Evolutionary conservation across 2,797 vertebrate genomes (phyloP).

Genomic region (Sebastiscus tertius): DNA sequence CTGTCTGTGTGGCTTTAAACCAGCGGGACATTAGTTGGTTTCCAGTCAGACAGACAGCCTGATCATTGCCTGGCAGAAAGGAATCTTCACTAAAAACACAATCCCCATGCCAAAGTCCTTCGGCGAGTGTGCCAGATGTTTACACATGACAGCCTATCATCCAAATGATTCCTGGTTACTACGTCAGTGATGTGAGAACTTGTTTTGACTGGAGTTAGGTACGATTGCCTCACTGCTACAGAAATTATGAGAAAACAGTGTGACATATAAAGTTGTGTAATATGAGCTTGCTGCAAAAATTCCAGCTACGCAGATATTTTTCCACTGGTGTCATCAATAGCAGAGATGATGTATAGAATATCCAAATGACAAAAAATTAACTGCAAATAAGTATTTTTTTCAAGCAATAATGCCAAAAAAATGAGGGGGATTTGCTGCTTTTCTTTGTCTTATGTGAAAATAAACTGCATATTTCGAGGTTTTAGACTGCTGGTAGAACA

Average conservation of each 20-base stretch:
- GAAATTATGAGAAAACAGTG: background rate
- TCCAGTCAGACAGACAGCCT: background rate
- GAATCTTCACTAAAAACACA: conserved; percentile 46
- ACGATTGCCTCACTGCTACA: background rate
- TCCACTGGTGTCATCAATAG: background rate
- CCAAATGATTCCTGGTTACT: background rate
- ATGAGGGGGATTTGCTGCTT: background rate
- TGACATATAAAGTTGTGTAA: background rate
- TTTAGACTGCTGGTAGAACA: background rate
- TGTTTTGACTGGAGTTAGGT: conserved; percentile 8
- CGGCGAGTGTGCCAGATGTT: background rate
- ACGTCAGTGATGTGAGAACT: background rate
- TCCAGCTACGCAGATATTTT: background rate
- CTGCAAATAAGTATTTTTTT: background rate
- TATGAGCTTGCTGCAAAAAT: background rate
- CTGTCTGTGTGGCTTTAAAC: background rate
- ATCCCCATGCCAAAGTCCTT: background rate
- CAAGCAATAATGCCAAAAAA: background rate
- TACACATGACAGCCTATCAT: background rate
- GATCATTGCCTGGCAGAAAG: conserved; percentile 16
- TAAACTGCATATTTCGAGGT: background rate
- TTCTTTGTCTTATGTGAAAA: background rate
- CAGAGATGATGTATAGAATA: background rate
- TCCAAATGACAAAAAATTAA: background rate
- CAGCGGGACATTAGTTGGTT: background rate